Base-by-base conservation (phyloP, 2,797 vertebrate species). In the Trematomus bernacchii region DNA sequence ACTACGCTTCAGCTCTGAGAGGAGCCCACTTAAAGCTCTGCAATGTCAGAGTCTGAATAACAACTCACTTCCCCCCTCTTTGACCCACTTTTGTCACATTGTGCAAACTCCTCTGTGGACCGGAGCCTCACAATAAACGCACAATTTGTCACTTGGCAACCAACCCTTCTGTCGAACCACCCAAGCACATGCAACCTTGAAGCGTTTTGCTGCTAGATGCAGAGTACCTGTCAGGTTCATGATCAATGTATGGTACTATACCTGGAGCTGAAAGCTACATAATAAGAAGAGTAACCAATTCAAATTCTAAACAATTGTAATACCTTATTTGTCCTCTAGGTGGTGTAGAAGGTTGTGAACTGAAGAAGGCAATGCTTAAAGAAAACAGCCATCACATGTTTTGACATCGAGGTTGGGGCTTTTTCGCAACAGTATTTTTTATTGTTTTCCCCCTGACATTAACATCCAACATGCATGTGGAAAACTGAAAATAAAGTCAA, bases 41-140 rank as follows among this genome's bases (percentile, higher is more conserved):
- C 80, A 87, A 86, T 73, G 70, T 78, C 55, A 69, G 73, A 71
- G 51, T 71, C 79, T 74, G 71, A 87, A 91, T 89, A 92, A 87
- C 80, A 83, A 27, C 58, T 54, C 47, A 51, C 70, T 61, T 30
- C 50, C 61, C 70, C 65, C 55, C 72, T 18, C 44, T 53, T 61
- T 76, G 50, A 63, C 72, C 78, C 74, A 77, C 71, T 75, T 84
- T 83, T 71, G 68, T 74, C 54, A 78, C 76, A 77, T 86, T 82
- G 76, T 82, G 74, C 59, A 68, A 73, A 78, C 77, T 72, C 66
- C 78, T 77, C 18, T 80, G 65, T 73, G 62, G 42, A 71, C 53
- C 43, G 46, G 64, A 81, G 77, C 65, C 60, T 55, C 61, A 57
- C 70, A 81, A 73, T 73, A 85, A 82, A 83, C 66, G 54, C 71